phyloP scores from a whole-genome alignment of 37 sponge, comb jelly and placozoan species.

The Beroe forskalii region DNA sequence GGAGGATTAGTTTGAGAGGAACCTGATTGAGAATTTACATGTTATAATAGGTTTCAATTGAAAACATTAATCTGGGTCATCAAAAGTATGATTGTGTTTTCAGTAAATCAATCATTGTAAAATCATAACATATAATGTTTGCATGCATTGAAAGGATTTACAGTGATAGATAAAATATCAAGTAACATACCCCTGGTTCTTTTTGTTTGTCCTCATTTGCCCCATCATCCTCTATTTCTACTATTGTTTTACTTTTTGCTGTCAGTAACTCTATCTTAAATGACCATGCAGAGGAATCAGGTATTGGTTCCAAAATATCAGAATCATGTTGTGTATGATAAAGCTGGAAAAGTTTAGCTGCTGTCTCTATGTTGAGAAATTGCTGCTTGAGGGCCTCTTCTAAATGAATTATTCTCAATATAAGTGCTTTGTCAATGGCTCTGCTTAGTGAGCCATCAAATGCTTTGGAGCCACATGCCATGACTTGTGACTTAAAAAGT shows the following conservation, averaged over 20 bases:
- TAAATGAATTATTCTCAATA: background rate
- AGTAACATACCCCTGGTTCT: background rate
- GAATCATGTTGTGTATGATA: background rate
- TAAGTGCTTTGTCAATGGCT: background rate
- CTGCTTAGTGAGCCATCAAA: background rate
- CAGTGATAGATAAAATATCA: background rate
- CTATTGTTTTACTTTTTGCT: constrained; percentile 3
- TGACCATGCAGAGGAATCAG: background rate
- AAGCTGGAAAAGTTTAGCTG: constrained; percentile 19
- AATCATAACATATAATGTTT: too few relatives aligned
- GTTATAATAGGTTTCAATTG: too few relatives aligned
- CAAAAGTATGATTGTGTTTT: too few relatives aligned
- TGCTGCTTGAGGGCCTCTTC: background rate
- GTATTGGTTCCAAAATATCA: background rate
- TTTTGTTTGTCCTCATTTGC: background rate
- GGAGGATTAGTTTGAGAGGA: constrained; percentile 5
- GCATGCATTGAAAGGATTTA: background rate
- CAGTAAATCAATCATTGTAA: too few relatives aligned
- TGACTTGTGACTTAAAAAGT: background rate
- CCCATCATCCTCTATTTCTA: background rate
- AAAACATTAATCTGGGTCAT: too few relatives aligned
- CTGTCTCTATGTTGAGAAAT: constrained; percentile 6
- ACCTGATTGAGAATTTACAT: too few relatives aligned
- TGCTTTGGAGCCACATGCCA: background rate
- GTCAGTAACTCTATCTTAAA: background rate